Evolutionary conservation across 2,797 vertebrate species (phyloP).

Genomic region (Phyllotis vaccarum): DNA sequence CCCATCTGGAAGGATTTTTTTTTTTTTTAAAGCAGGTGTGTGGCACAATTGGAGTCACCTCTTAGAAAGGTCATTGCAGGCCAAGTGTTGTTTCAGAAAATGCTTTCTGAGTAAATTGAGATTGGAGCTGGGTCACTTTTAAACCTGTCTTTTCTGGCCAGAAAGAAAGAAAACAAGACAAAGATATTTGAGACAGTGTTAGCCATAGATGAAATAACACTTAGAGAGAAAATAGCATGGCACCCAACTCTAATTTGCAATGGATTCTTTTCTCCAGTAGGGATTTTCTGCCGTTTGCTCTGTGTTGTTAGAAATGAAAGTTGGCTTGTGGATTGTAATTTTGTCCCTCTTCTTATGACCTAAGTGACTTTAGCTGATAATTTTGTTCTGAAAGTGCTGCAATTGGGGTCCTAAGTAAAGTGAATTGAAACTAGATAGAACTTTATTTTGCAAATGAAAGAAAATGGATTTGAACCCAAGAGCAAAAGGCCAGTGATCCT

Average conservation of each 20-base stretch:
- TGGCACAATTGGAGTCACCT: background rate
- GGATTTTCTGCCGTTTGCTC: too few relatives aligned
- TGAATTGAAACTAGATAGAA: background rate
- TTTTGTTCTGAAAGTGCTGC: background rate
- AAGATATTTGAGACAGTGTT: background rate
- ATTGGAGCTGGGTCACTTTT: background rate
- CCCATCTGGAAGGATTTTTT: accelerated
- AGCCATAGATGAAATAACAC: background rate
- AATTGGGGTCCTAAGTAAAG: too few relatives aligned
- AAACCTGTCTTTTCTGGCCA: background rate
- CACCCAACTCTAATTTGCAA: background rate
- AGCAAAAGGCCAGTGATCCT: background rate
- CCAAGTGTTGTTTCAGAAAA: background rate
- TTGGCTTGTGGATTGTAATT: background rate
- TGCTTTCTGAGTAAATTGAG: background rate
- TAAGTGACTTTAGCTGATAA: background rate
- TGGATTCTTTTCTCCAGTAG: background rate
- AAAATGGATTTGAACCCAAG: background rate
- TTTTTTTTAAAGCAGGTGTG: background rate
- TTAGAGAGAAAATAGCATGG: background rate
- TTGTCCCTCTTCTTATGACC: accelerated
- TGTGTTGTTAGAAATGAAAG: background rate
- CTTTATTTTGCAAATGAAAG: background rate
- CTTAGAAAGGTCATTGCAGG: background rate
- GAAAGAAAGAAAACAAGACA: background rate